Conservation (phyloP, 2,797 vertebrate genomes). For the Artibeus lituratus region DNA sequence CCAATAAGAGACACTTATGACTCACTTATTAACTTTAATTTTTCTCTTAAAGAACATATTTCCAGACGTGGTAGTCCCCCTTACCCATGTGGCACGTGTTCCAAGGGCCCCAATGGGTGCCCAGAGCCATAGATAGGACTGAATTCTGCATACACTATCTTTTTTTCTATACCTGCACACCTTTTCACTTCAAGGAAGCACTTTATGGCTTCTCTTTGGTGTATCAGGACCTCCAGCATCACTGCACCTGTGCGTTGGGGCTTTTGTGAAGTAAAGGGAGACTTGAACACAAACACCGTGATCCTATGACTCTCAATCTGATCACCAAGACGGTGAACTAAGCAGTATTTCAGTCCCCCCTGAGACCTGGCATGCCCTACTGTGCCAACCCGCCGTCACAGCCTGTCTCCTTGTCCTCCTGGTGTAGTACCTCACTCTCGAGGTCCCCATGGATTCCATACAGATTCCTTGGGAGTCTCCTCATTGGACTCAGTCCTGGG, state of each 20-base stretch:
- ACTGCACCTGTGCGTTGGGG: no score
- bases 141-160: not conserved
- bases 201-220: not conserved
- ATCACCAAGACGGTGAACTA: not conserved
- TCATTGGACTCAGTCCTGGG: not conserved
- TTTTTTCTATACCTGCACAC: not conserved
- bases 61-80: not conserved
- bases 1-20: not conserved
- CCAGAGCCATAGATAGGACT: not conserved
- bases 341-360: not conserved
- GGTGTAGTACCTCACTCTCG: not conserved
- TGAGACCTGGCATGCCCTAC: not conserved
- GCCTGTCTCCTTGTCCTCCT: not conserved
- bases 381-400: accelerated
- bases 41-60: not conserved
- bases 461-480: not conserved
- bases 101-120: not conserved
- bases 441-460: not conserved
- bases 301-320: not conserved
- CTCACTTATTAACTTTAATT: not conserved
- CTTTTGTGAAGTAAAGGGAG: not conserved
- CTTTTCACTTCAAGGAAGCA: not conserved
- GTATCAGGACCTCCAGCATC: not conserved
- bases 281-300: not conserved
- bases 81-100: not conserved